A percentile compares a stretch with the other conserved stretches of the same genome.
These are phyloP conservation scores for Taeniopygia guttata DNA, from an alignment of 2,797 vertebrate genomes.

Conservation along the genomic window DNA sequence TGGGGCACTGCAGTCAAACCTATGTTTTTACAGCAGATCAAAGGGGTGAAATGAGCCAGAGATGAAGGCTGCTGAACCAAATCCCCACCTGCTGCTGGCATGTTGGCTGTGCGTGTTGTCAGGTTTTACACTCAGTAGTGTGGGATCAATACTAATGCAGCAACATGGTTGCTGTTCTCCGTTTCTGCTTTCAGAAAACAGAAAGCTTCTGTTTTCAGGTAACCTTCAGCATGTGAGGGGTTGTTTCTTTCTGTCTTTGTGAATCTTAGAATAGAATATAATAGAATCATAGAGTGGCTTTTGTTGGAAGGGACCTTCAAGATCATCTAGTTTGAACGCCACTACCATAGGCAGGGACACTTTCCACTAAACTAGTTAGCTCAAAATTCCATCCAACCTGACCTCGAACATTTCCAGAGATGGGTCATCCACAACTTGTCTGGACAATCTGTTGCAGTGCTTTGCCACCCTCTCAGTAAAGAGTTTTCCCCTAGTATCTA, in stretches of 20 bases:
- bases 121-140: neutral
- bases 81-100: neutral
- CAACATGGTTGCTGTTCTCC: neutral
- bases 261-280: neutral
- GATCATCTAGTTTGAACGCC: neutral
- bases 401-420: neutral
- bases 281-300: neutral
- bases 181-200: neutral
- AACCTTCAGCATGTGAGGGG: neutral
- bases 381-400: neutral
- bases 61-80: neutral
- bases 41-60: neutral
- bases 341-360: neutral
- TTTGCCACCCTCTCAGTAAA: neutral
- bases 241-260: neutral
- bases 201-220: neutral
- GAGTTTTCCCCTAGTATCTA: neutral
- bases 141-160: neutral
- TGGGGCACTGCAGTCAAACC: neutral
- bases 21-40: neutral
- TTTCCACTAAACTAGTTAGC: neutral
- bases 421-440: neutral
- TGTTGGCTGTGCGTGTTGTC: neutral
- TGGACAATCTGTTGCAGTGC: neutral
- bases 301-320: neutral